Evolutionary conservation across 2,113 vertebrate species (phyloP).

Genomic region (Platichthys stellatus): DNA sequence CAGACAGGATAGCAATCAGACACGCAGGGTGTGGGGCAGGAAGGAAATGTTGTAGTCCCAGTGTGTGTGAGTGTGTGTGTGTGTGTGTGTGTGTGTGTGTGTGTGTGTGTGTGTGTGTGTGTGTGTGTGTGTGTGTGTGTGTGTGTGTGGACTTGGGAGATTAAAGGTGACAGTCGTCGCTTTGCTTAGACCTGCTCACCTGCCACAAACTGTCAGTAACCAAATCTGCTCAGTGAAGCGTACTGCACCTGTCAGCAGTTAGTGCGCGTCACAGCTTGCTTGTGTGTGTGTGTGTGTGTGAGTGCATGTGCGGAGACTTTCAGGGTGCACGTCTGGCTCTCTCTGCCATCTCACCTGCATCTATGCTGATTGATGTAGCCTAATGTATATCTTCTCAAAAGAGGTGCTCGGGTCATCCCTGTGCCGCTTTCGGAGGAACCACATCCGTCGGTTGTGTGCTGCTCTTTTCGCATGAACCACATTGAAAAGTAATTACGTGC

Average conservation of each 20-base stretch:
- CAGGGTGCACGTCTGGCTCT: slow-evolving; percentile 26
- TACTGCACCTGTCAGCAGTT: slow-evolving; percentile 69
- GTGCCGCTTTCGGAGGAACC: not conserved
- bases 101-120: slow-evolving; percentile 36
- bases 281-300: not conserved
- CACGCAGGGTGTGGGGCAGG: slow-evolving; percentile 47
- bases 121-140: slow-evolving; percentile 34
- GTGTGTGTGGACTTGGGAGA: slow-evolving; percentile 67
- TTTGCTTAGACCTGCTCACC: slow-evolving; percentile 75
- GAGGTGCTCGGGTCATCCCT: slow-evolving; percentile 6
- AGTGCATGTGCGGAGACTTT: not conserved
- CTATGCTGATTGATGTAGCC: slow-evolving; percentile 28
- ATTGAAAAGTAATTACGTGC: not conserved
- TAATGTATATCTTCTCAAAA: slow-evolving; percentile 9
- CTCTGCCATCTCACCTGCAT: slow-evolving; percentile 41
- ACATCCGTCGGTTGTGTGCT: not conserved
- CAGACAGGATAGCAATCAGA: slow-evolving; percentile 69
- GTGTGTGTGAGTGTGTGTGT: slow-evolving; percentile 37
- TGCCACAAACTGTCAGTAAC: slow-evolving; percentile 80
- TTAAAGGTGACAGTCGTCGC: slow-evolving; percentile 77
- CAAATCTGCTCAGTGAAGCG: slow-evolving; percentile 68
- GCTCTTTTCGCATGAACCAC: not conserved
- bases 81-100: slow-evolving; percentile 23
- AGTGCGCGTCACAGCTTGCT: slow-evolving; percentile 32
- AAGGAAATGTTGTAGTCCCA: slow-evolving; percentile 30